Conservation (phyloP, 2,113 vertebrate genomes). For the Pongo pygmaeus region DNA sequence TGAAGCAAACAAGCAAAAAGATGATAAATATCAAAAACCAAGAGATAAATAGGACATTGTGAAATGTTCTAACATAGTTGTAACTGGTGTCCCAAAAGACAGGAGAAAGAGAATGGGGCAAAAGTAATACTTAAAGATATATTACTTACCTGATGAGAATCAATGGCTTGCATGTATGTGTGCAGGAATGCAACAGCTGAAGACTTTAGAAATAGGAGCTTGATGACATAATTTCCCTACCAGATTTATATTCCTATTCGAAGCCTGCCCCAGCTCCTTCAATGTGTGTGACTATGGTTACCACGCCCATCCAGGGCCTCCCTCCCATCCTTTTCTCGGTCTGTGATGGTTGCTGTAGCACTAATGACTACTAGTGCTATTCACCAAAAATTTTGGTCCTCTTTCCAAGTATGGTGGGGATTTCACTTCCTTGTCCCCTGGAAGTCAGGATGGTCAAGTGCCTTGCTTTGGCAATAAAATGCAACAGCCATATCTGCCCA, state of each 20-base stretch:
- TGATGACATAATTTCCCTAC: background rate
- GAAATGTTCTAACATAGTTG: background rate
- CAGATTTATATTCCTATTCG: background rate
- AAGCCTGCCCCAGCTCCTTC: background rate
- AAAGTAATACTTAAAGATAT: background rate
- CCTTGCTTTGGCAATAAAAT: background rate
- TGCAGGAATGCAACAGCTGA: background rate
- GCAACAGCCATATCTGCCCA: accelerated
- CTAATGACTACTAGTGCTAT: too few species aligned
- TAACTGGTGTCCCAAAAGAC: background rate
- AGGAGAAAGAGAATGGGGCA: background rate
- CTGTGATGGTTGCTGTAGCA: background rate
- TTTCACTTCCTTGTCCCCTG: background rate
- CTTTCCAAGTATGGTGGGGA: background rate
- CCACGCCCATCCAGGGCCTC: background rate
- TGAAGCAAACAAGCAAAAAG: background rate
- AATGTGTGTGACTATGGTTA: accelerated
- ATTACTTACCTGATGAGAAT: background rate
- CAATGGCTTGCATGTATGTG: background rate
- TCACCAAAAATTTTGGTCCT: background rate
- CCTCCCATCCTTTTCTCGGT: background rate
- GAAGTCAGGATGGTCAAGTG: background rate
- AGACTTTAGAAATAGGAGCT: background rate
- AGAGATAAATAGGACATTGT: background rate
- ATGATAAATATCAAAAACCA: background rate